Conservation (phyloP, 2,888 invertebrate species). For the Chaetoderma sp. region DNA sequence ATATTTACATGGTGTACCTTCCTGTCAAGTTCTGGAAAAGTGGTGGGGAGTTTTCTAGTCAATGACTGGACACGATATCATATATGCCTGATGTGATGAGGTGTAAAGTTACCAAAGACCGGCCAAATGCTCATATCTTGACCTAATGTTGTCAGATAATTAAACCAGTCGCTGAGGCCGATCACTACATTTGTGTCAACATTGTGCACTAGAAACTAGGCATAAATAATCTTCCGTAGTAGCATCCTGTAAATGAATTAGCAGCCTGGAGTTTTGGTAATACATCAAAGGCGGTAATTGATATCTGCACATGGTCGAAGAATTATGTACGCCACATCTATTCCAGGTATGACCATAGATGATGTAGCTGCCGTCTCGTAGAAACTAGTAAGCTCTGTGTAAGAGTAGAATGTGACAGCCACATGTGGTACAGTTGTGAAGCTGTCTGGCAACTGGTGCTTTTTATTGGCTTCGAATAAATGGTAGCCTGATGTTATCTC, state of each 20-base stretch:
- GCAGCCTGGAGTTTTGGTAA: neutral
- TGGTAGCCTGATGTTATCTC: neutral
- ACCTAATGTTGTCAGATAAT: neutral
- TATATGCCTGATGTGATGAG: no score
- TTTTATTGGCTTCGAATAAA: neutral
- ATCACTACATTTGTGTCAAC: neutral
- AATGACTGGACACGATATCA: no score
- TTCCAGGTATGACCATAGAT: no score
- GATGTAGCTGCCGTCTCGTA: no score
- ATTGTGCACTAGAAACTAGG: neutral
- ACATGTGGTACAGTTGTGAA: neutral
- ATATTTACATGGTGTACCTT: no score
- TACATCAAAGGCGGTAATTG: neutral
- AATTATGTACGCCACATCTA: neutral
- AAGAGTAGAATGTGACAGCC: no score
- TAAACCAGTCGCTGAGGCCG: neutral
- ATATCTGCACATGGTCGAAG: neutral
- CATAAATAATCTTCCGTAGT: no score
- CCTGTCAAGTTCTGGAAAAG: no score
- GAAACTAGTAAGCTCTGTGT: no score
- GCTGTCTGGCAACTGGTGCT: neutral
- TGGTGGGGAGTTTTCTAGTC: no score
- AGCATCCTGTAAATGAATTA: neutral
- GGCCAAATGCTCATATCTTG: neutral
- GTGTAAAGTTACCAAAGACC: neutral